A percentile compares a stretch with the other conserved stretches of the same genome.
These are phyloP conservation scores for Todus mexicanus DNA, from an alignment of 2,797 vertebrate genomes.

Conservation along the genomic window DNA sequence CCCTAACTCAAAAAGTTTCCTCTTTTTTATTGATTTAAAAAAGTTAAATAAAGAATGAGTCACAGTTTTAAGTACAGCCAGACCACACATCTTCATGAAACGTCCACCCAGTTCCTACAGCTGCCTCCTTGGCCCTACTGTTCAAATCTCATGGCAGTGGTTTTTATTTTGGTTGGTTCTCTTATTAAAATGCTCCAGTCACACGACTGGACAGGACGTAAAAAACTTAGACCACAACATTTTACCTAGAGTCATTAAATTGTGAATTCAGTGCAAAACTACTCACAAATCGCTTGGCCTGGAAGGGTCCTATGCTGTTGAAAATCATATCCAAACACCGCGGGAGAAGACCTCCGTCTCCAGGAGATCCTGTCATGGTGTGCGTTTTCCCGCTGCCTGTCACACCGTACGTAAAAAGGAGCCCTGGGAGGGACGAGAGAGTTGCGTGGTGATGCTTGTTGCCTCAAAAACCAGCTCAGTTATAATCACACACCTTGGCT, in stretches of 20 bases:
- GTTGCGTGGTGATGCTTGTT: no score
- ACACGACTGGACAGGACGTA: no score
- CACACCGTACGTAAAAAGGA: conserved; percentile 95
- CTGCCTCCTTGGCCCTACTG: not conserved
- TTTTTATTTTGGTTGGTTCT: not conserved
- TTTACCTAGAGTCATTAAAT: not conserved
- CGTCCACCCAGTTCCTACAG: rapidly evolving
- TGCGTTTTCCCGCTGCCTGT: conserved; percentile 96
- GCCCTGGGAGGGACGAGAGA: conserved; percentile 73
- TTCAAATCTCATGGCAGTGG: not conserved
- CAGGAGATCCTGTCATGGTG: conserved; percentile 95
- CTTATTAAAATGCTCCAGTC: not conserved
- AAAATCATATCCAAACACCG: conserved; percentile 96
- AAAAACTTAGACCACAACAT: not conserved
- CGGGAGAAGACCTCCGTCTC: conserved; percentile 91
- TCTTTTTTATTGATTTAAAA: not conserved
- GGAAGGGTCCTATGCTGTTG: conserved; percentile 88
- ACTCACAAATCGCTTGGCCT: conserved; percentile 94
- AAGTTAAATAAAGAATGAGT: not conserved
- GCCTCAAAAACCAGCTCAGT: not conserved
- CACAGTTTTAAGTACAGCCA: not conserved
- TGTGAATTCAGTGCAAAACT: not conserved
- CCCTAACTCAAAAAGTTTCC: not conserved
- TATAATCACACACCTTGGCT: rapidly evolving
- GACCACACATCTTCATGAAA: not conserved